Evolutionary conservation across 2,113 vertebrate genomes (phyloP).

Genomic region (Tauraco erythrolophus): DNA sequence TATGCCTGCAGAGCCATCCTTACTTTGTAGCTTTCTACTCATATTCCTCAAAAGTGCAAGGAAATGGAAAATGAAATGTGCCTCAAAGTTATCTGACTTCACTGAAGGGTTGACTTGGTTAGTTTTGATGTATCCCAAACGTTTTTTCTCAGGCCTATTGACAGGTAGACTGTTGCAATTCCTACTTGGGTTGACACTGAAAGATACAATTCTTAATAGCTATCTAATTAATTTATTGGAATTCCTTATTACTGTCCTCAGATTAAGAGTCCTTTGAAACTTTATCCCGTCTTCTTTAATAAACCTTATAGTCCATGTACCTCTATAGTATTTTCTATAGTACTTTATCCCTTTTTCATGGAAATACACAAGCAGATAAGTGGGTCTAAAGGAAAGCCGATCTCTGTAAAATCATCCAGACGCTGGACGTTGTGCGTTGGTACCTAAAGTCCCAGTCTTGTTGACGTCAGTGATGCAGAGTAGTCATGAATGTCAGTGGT

Average conservation of each 20-base stretch:
- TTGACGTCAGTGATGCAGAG: neutral
- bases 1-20: neutral
- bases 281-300: neutral
- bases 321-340: neutral
- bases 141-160: neutral
- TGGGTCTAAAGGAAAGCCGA: neutral
- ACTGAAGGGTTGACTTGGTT: neutral
- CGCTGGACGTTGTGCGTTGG: rapidly evolving
- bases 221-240: neutral
- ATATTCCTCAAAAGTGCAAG: neutral
- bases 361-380: neutral
- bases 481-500: neutral
- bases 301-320: neutral
- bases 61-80: neutral
- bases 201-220: neutral
- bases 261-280: neutral
- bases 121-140: neutral
- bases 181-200: neutral
- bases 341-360: neutral
- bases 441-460: neutral
- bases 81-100: neutral
- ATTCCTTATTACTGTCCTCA: neutral
- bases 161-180: neutral
- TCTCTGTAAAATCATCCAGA: neutral
- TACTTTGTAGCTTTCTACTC: neutral